A percentile compares a stretch with the other conserved stretches of the same genome.
Conservation (phyloP, 2,888 invertebrate genomes). For the Ennomos quercinarius region DNA sequence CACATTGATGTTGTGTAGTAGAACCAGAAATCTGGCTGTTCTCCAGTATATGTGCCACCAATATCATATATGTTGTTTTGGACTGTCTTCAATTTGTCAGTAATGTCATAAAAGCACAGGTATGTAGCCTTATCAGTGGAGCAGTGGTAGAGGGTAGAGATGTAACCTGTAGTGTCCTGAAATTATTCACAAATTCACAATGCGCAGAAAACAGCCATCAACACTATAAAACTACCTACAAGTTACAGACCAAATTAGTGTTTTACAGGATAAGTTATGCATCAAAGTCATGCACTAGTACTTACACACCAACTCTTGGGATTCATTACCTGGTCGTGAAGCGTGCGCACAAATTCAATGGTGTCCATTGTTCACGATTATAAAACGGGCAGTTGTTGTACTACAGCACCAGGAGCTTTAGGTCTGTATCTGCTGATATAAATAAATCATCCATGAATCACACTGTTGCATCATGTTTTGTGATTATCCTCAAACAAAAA, state of each 20-base stretch:
- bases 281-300: too few species aligned
- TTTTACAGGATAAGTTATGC: too few species aligned
- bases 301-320: too few species aligned
- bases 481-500: not conserved
- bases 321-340: too few species aligned
- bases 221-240: too few species aligned
- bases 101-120: slow-evolving; percentile 59
- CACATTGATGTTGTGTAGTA: slow-evolving; percentile 60
- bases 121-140: slow-evolving; percentile 54
- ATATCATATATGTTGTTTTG: slow-evolving; percentile 59
- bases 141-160: slow-evolving; percentile 45
- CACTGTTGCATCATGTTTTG: slow-evolving; percentile 3
- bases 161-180: slow-evolving; percentile 47
- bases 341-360: too few species aligned
- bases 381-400: too few species aligned
- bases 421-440: slow-evolving; percentile 12
- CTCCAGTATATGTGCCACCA: slow-evolving; percentile 64
- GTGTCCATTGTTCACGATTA: not conserved
- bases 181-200: slow-evolving; percentile 30
- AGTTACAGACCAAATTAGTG: too few species aligned
- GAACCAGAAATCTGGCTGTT: slow-evolving; percentile 70
- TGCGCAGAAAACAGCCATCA: not conserved
- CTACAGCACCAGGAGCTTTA: slow-evolving; percentile 3
- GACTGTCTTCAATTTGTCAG: slow-evolving; percentile 48
- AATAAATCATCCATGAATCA: slow-evolving; percentile 17